Percentiles rank a stretch among this genome's conserved stretches.
These are phyloP conservation scores for Hylaea fasciaria DNA, from an alignment of 2,888 invertebrate species.

Conservation along the genomic window DNA sequence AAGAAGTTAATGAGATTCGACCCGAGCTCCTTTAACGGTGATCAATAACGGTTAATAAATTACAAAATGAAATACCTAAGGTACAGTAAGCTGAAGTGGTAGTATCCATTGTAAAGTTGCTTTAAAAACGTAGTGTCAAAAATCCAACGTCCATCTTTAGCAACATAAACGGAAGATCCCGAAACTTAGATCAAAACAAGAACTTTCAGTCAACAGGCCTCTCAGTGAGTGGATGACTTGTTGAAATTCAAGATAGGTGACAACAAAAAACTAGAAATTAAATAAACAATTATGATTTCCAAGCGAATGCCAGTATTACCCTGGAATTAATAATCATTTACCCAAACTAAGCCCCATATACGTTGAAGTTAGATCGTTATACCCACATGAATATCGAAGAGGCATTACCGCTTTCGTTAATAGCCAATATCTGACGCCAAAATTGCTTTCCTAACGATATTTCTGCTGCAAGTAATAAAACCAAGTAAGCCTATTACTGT, in stretches of 20 bases:
- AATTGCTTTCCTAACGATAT: conserved; percentile 83
- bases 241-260: no score
- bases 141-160: no score
- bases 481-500: conserved; percentile 75
- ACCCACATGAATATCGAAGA: conserved; percentile 75
- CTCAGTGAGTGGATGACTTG: no score
- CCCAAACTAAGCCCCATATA: conserved; percentile 54
- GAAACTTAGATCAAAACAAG: no score
- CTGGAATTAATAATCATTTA: conserved; percentile 22
- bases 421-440: conserved; percentile 82
- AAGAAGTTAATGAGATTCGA: conserved; percentile 77
- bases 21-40: conserved; percentile 61
- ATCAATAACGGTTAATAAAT: conserved; percentile 67
- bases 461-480: conserved; percentile 81
- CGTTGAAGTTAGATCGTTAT: conserved; percentile 66
- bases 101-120: no score
- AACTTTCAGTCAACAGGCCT: no score
- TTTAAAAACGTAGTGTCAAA: no score
- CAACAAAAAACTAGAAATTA: no score
- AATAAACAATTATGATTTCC: background rate
- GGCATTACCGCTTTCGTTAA: conserved; percentile 77
- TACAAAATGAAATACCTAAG: conserved; percentile 43
- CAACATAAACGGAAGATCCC: no score
- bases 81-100: background rate
- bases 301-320: conserved; percentile 13